Conservation (phyloP, 37 sponge, comb jelly and placozoan genomes). For the Crambe crambe region DNA sequence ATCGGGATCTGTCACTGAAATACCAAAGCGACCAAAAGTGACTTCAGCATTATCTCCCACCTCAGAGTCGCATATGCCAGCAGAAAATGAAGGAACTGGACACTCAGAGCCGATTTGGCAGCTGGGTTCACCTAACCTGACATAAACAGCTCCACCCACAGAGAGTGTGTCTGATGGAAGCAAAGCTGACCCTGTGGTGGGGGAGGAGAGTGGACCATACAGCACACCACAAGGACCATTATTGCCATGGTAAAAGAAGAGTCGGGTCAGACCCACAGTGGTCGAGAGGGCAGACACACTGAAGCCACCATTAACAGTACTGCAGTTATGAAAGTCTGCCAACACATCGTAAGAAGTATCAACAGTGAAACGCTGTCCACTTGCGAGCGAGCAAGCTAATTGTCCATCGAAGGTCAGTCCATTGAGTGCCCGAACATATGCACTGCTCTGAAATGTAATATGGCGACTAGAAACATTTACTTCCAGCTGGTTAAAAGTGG, state of each 20-base stretch:
- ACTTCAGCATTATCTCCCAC: constrained; percentile 34
- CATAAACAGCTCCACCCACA: constrained; percentile 67
- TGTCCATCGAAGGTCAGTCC: constrained; percentile 54
- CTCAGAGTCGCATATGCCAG: constrained; percentile 51
- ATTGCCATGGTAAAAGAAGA: constrained; percentile 43
- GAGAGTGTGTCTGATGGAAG: constrained; percentile 55
- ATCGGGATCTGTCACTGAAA: constrained; percentile 63
- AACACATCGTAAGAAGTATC: constrained; percentile 36
- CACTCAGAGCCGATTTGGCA: constrained; percentile 34
- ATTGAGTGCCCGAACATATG: constrained; percentile 67
- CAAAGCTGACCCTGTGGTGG: constrained; percentile 2
- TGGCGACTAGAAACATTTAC: constrained; percentile 16
- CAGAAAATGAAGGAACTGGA: neutral
- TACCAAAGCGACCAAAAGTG: constrained; percentile 19
- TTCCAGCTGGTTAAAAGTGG: constrained; percentile 32
- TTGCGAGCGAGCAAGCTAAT: constrained; percentile 44
- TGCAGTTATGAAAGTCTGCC: constrained; percentile 54
- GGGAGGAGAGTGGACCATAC: constrained; percentile 54
- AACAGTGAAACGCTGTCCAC: constrained; percentile 14
- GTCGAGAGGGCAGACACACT: constrained; percentile 44
- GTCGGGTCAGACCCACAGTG: constrained; percentile 41
- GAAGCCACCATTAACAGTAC: constrained; percentile 69
- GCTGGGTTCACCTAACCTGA: constrained; percentile 35
- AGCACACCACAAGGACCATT: constrained; percentile 68
- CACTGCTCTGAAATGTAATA: constrained; percentile 42